A percentile compares a stretch with the other conserved stretches of the same genome.
phyloP scores from a whole-genome alignment of 2,797 vertebrate species.

The Lepus townsendii region DNA sequence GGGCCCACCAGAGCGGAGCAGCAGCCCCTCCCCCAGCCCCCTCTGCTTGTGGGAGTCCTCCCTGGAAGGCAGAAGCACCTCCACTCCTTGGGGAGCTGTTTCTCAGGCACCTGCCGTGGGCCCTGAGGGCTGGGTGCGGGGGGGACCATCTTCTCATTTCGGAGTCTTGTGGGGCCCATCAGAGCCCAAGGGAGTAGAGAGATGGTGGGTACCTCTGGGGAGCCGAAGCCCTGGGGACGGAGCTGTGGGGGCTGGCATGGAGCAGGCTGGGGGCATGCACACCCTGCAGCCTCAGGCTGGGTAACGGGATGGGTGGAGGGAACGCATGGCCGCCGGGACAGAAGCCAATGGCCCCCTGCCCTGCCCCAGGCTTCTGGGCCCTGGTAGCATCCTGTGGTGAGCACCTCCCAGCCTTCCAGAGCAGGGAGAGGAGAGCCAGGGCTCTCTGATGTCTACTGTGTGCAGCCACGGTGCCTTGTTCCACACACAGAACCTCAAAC shows the following conservation, averaged over 20 bases:
- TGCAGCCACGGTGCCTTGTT: neutral
- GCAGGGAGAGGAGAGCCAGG: neutral
- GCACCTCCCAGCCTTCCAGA: neutral
- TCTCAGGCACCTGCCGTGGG: neutral
- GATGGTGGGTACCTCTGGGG: accelerated
- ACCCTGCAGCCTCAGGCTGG: neutral
- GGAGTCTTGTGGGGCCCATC: neutral
- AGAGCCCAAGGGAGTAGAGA: neutral
- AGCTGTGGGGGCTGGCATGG: neutral
- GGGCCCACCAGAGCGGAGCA: neutral
- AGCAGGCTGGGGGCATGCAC: neutral
- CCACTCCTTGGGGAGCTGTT: neutral
- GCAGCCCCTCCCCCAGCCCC: neutral
- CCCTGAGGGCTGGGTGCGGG: neutral
- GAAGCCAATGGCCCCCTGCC: accelerated
- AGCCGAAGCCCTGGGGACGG: neutral
- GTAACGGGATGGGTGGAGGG: accelerated
- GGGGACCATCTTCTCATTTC: neutral
- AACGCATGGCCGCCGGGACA: accelerated
- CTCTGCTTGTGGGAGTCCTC: neutral
- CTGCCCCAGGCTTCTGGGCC: neutral
- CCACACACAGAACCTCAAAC: accelerated
- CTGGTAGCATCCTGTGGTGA: neutral
- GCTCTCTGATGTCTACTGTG: neutral
- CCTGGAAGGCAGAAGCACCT: neutral